Percentiles rank a stretch among this genome's conserved stretches.
Evolutionary conservation across 2,888 invertebrate genomes (phyloP).

Genomic region (Lasioglossum marginatum): DNA sequence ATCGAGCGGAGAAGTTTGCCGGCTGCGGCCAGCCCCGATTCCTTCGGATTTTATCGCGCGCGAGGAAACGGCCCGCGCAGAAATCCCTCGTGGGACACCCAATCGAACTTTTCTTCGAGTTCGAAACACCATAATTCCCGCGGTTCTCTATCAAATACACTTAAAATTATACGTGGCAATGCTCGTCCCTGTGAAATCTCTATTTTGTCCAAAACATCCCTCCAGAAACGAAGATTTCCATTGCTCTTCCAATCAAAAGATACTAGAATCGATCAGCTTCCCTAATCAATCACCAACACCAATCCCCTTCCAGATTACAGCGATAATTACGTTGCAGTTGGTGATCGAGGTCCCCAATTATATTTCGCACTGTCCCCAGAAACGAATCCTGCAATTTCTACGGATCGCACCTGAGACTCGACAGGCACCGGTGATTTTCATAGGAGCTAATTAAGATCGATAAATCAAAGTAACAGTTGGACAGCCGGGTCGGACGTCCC

Average conservation of each 20-base stretch:
- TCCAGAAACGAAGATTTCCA: not conserved
- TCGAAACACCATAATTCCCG: conserved; percentile 23
- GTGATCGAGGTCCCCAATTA: conserved; percentile 15
- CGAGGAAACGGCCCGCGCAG: conserved; percentile 44
- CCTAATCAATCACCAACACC: not conserved
- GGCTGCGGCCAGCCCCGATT: conserved; percentile 37
- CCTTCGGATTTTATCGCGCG: conserved; percentile 71
- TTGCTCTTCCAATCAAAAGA: not conserved
- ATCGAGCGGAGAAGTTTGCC: conserved; percentile 65
- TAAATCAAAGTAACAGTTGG: conserved; percentile 78
- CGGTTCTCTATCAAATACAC: not conserved
- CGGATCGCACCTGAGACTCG: conserved; percentile 11
- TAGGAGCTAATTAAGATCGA: conserved; percentile 79
- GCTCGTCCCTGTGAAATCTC: not conserved
- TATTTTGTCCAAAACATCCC: too few relatives aligned
- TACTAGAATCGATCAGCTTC: not conserved
- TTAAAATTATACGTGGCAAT: not conserved
- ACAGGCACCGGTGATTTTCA: conserved; percentile 69
- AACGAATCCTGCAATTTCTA: conserved; percentile 37
- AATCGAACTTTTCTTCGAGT: conserved; percentile 52
- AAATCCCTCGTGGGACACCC: conserved; percentile 42
- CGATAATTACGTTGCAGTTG: conserved; percentile 43
- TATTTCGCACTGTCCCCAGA: conserved; percentile 15
- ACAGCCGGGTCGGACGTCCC: conserved; percentile 65
- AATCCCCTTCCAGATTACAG: not conserved